Conservation (phyloP, 2,888 invertebrate species). For the Nesidiocoris tenuis region DNA sequence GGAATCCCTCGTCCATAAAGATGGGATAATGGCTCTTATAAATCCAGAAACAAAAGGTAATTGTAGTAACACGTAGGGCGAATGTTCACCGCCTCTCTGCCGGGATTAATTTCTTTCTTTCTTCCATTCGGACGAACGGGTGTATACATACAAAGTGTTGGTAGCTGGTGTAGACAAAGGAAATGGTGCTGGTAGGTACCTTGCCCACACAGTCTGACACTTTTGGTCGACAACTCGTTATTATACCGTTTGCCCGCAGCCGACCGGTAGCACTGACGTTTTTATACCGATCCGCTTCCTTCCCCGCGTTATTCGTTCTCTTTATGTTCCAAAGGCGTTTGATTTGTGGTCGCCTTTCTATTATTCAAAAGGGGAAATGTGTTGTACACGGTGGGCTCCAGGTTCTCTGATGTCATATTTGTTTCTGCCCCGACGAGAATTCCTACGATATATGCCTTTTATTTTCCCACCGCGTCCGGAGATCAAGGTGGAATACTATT, state of each 20-base stretch:
- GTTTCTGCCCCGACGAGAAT: neutral
- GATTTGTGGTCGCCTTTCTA: slow-evolving; percentile 19
- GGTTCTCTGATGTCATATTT: neutral
- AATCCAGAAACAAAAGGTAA: neutral
- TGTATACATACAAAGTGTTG: neutral
- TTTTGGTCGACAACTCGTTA: neutral
- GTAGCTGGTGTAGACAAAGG: neutral
- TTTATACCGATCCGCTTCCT: neutral
- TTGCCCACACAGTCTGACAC: neutral
- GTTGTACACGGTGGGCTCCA: neutral
- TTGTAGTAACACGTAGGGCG: neutral
- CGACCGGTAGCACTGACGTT: neutral
- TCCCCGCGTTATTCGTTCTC: slow-evolving; percentile 2
- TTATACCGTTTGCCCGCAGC: neutral
- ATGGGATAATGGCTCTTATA: neutral
- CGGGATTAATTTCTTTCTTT: neutral
- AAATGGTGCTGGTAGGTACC: neutral
- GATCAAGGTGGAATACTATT: neutral
- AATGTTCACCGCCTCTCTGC: neutral
- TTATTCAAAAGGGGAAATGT: slow-evolving; percentile 16
- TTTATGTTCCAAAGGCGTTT: slow-evolving; percentile 7
- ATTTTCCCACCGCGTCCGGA: neutral
- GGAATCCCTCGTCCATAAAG: neutral
- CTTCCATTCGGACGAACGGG: too few species aligned
- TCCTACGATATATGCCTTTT: neutral